Evolutionary conservation across 92 coral and sea anemone genomes (phyloP), one percentile per base, ranked within the genome.

Genomic region (Epizoanthus illoricatus): DNA sequence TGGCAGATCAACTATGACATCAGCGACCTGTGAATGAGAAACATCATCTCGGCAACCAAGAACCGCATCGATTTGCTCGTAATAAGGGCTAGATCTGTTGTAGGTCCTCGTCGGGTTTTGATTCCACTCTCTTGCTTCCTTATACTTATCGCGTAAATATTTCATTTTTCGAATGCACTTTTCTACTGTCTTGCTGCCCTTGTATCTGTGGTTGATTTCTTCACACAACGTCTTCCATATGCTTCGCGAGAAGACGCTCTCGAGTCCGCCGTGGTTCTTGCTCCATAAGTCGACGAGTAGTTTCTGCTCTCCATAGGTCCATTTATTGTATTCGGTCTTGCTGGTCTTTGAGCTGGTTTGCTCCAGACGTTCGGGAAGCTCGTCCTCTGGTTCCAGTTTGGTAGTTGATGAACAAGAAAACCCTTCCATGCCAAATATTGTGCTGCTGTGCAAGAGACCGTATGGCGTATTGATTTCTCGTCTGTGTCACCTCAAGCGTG

Each of bases 221-320:
- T 71, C 76, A 49, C 76, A 71, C 39, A 71, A 18, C 2, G 59
- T 71, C 59, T 71, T 71, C 76, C 76, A 71, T 2, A 71, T 71
- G 4, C 59, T 40, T 57, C 59, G 56, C 5, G 76, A 43, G 76
- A 71, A 71, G 52, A 49, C 49, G 23, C 76, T 71, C 57, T 71
- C 76, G 33, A 71, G 52, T 0, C 76, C 76, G 21, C 56, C 76
- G 36, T 71, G 59, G 76, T 71, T 71, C 24, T 71, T 71, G 60
- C 76, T 43, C 76, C 76, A 71, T 18, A 71, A 71, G 21, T 71
- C 76, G 42, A 71, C 76, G 13, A 71, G 76, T 36, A 71, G 47
- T 71, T 71, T 71, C 76, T 71, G 76, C 39, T 71, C 76, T 49
- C 76, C 76, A 15, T 71, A 71, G 7, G 76, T 71, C 76, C 76